Percentiles rank a stretch among this genome's conserved stretches.
Evolutionary conservation across 2,113 vertebrate genomes (phyloP).

Genomic region (Andinoacara biseriatus): DNA sequence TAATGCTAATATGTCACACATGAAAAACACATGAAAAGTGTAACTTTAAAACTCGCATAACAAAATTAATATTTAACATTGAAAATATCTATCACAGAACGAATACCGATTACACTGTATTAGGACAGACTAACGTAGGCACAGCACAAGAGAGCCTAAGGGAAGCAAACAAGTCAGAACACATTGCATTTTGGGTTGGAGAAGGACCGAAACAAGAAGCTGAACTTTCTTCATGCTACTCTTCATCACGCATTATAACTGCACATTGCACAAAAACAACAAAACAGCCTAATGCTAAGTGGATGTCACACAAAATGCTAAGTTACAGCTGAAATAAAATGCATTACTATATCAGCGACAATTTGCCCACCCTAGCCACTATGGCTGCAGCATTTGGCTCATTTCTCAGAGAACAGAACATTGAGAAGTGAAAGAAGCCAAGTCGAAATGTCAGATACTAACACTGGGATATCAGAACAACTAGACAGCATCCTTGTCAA

Average conservation of each 20-base stretch:
- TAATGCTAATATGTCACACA: conserved; percentile 5
- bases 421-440: conserved; percentile 15
- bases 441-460: conserved; percentile 9
- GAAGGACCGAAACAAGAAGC: conserved; percentile 13
- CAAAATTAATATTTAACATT: neutral
- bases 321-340: conserved; percentile 37
- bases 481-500: conserved; percentile 41
- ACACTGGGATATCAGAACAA: conserved; percentile 28
- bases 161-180: conserved; percentile 31
- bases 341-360: conserved; percentile 38
- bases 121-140: neutral
- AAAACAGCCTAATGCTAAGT: conserved; percentile 14
- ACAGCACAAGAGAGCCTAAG: neutral
- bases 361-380: neutral
- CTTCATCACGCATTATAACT: conserved; percentile 37
- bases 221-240: conserved; percentile 27
- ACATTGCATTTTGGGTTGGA: neutral
- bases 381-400: conserved; percentile 18
- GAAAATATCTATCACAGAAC: neutral
- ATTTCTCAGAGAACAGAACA: conserved; percentile 42
- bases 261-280: conserved; percentile 30
- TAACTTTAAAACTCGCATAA: neutral
- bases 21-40: conserved; percentile 1
- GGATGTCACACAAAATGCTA: conserved; percentile 36
- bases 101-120: neutral